Percentiles rank a stretch among this genome's conserved stretches.
These are phyloP conservation scores for Brachypalpus laphriformis DNA, from an alignment of 2,888 invertebrate species.

Conservation along the genomic window DNA sequence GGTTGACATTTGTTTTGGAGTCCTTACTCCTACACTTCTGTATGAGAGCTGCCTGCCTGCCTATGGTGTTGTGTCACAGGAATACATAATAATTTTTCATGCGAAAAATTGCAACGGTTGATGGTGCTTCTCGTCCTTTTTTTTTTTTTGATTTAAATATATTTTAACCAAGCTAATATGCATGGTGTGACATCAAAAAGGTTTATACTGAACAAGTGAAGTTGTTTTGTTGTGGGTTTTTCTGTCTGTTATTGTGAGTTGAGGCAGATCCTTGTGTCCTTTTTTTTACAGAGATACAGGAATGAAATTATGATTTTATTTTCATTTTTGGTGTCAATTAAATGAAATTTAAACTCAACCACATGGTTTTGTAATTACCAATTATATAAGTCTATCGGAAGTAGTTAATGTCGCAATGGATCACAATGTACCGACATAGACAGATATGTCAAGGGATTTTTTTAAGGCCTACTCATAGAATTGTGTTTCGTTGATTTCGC, in stretches of 20 bases:
- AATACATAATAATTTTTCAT: slow-evolving; percentile 74
- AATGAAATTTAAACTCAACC: slow-evolving; percentile 69
- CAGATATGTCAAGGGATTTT: no score
- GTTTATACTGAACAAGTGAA: slow-evolving; percentile 62
- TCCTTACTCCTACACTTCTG: background rate
- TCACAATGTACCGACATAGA: background rate
- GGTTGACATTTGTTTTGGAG: slow-evolving; percentile 72
- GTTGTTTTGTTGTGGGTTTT: slow-evolving; percentile 67
- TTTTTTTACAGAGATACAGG: slow-evolving; percentile 28
- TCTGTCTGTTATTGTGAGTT: slow-evolving; percentile 18
- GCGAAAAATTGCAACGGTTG: slow-evolving; percentile 65
- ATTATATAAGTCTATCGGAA: slow-evolving; percentile 70
- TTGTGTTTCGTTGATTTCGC: no score
- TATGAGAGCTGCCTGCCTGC: no score
- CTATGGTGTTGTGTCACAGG: slow-evolving; percentile 59
- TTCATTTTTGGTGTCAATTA: slow-evolving; percentile 69
- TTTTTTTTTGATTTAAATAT: slow-evolving; percentile 44
- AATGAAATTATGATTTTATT: slow-evolving; percentile 71
- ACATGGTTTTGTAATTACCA: slow-evolving; percentile 73
- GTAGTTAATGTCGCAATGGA: slow-evolving; percentile 31
- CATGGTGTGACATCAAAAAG: slow-evolving; percentile 65
- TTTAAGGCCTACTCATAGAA: no score
- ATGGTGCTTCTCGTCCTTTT: slow-evolving; percentile 38
- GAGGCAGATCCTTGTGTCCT: background rate
- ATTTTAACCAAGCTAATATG: slow-evolving; percentile 63